Conservation (phyloP, 2,113 vertebrate genomes). For the Lichenostomus cassidix region DNA sequence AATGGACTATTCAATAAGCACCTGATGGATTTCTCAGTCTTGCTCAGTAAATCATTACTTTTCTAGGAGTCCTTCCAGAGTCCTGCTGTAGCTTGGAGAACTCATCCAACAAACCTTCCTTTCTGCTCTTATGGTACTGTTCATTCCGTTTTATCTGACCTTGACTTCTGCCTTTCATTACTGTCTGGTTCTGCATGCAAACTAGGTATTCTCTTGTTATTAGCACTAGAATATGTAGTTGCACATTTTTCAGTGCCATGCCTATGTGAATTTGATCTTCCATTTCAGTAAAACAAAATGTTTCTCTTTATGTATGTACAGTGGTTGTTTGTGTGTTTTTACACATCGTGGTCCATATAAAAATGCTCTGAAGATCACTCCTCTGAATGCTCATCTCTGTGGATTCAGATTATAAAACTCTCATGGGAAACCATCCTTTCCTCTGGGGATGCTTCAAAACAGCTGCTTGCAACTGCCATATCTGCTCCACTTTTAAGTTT, state of each 20-base stretch:
- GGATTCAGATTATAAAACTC: not conserved
- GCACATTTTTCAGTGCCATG: not conserved
- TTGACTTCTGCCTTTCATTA: not conserved
- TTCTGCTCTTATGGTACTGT: not conserved
- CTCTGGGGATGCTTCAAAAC: not conserved
- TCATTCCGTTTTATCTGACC: not conserved
- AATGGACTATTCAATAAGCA: not conserved
- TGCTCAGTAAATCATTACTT: not conserved
- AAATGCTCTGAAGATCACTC: not conserved
- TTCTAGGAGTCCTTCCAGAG: not conserved
- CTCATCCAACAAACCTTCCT: not conserved
- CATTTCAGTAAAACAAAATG: not conserved
- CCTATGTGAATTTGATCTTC: not conserved
- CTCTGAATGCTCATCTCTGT: not conserved
- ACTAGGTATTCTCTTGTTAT: not conserved
- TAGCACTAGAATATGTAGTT: not conserved
- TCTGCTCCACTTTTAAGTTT: not conserved
- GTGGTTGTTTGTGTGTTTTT: no score
- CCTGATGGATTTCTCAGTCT: not conserved
- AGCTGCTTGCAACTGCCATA: not conserved
- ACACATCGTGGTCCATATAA: rapidly evolving
- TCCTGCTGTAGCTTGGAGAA: not conserved
- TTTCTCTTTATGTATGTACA: not conserved
- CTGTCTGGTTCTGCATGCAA: not conserved
- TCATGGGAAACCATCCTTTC: not conserved